Percentiles rank a stretch among this genome's conserved stretches.
phyloP scores from a whole-genome alignment of 2,888 invertebrate species.

The Coenonympha glycerion region DNA sequence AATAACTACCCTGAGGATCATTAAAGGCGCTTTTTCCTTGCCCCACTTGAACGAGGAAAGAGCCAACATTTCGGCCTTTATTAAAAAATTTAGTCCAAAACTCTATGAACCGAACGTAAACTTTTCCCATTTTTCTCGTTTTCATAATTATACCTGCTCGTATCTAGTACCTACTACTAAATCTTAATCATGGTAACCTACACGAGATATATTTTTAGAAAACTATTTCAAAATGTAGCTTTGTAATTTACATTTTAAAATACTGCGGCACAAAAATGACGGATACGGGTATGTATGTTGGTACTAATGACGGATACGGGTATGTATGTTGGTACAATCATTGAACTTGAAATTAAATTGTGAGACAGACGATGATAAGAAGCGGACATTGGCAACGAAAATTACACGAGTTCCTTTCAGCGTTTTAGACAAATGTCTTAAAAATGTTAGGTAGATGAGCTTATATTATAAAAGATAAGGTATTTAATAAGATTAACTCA shows the following conservation, averaged over 20 bases:
- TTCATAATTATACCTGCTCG: slow-evolving; percentile 46
- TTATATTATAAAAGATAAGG: not conserved
- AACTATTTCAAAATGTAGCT: slow-evolving; percentile 5
- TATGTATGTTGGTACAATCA: no score
- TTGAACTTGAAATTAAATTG: no score
- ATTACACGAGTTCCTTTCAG: no score
- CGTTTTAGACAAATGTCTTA: no score
- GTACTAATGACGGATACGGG: no score
- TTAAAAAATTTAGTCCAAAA: slow-evolving; percentile 54
- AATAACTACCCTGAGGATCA: slow-evolving; percentile 24
- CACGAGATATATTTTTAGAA: slow-evolving; percentile 13
- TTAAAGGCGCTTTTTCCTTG: slow-evolving; percentile 18
- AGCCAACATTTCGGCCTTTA: slow-evolving; percentile 51
- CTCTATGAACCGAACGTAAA: slow-evolving; percentile 50
- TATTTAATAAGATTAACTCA: not conserved
- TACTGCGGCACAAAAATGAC: not conserved
- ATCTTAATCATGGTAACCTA: slow-evolving; percentile 46
- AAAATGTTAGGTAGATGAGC: no score
- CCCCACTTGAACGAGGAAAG: slow-evolving; percentile 33
- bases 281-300: no score
- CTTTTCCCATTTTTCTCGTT: slow-evolving; percentile 67
- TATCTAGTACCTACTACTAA: slow-evolving; percentile 25
- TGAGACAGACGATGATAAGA: no score
- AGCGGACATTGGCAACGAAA: no score
- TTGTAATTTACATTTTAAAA: not conserved